Base-by-base conservation (phyloP, 2,888 invertebrate species). In the Idaea aversata region DNA sequence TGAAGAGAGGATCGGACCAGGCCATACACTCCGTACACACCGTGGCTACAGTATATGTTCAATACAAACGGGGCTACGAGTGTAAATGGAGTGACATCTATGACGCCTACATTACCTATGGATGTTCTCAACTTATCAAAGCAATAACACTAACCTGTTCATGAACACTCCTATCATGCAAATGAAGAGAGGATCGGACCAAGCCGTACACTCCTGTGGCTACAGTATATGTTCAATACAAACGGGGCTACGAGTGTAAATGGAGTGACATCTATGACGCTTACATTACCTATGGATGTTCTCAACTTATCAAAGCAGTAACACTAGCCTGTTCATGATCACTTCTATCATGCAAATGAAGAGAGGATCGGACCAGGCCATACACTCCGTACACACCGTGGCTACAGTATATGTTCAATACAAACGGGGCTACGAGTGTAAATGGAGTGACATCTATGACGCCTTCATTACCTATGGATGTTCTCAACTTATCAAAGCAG, bases 1-100 rank as follows among this genome's bases (percentile, higher is more conserved):
- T 91, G 88, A 0, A 91, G 69, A 0, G 91, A 87, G 13, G 94
- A 94, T 5, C 94, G 80, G 5, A 93, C 88, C 0, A 94, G 84
- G 1, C 94, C 93, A 72, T 94, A 94, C 0, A 93, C 60, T 0
- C 94, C 94, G n/a, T n/a, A n/a, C n/a, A n/a, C n/a, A n/a, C n/a
- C 0, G 93, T 93, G 5, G 86, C 88, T 0, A 90, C 81, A 25
- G 25, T 25, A 25, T 25, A 25, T 25, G 25, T 25, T 25, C 25
- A 25, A 25, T 25, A 3, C 25, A 25, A 25, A 1, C 25, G 25
- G 25, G 25, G 25, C 25, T 25, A 25, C 25, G 3, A 25, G 25
- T 25, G 25, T 25, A 25, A 25, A 25, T 3, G 3, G 25, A 25
- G 25, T 3, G 25, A 25, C 25, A 25, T 3, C 25, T 25, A 25